These are phyloP conservation scores for Cyclargus thomasi DNA, from an alignment of 1,140 invertebrate species.

Conservation along the genomic window DNA sequence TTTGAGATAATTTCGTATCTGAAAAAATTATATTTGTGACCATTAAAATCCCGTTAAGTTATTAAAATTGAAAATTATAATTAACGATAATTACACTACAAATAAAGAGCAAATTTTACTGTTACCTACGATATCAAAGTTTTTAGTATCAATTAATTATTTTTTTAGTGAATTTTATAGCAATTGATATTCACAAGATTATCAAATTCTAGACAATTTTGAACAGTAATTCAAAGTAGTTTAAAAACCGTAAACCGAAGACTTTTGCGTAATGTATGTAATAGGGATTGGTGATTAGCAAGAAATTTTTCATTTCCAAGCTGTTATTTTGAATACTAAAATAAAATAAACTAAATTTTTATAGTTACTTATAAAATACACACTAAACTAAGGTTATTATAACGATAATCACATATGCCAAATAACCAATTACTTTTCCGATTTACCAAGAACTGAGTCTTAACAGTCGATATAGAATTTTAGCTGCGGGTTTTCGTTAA, in stretches of 20 bases:
- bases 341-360: too few species aligned
- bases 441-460: neutral
- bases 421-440: too few species aligned
- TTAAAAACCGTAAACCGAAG: too few species aligned
- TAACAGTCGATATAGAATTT: neutral
- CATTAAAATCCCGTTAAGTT: neutral
- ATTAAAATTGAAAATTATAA: slow-evolving; percentile 4
- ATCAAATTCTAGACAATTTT: neutral
- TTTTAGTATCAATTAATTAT: neutral
- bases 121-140: neutral
- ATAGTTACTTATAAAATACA: too few species aligned
- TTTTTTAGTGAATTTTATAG: neutral
- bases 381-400: too few species aligned
- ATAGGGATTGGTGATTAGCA: too few species aligned
- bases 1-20: neutral
- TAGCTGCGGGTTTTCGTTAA: neutral
- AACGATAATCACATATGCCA: too few species aligned
- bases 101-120: neutral
- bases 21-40: slow-evolving; percentile 7
- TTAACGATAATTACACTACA: neutral
- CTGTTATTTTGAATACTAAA: too few species aligned
- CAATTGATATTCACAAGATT: neutral
- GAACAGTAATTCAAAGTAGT: neutral
- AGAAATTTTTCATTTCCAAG: too few species aligned
- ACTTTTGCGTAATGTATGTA: too few species aligned